Base-by-base conservation (phyloP, 2,113 vertebrate species). In the Eublepharis macularius region DNA sequence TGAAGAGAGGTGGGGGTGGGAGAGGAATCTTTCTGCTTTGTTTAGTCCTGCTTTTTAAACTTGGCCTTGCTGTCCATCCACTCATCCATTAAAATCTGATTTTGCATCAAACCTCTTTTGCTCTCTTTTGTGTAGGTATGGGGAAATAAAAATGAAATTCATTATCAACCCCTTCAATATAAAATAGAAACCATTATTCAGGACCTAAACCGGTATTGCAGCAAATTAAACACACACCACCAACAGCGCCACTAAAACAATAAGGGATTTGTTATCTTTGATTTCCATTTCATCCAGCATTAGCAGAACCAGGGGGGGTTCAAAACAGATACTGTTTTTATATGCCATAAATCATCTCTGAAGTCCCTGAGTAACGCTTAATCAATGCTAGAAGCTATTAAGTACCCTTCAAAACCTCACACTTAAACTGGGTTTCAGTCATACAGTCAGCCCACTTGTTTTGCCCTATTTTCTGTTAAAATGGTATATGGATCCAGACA, bases 201-300 rank as follows among this genome's bases (percentile, higher is more conserved):
- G 83, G 82, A 49, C 29, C 24, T 1, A 57, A 43, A 36, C 80
- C 84, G 86, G 7, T 32, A 16, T 51, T 89, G 82, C n/a, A 82
- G 66, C 43, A 60, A 86, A 78, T 60, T 43, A 78, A 57, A 57
- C 54, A 57, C 54, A 24, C 34, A 34, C 70, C n/a, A n/a, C n/a
- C n/a, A n/a, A 39, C 32, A 34, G 17, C 69, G 80, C 26, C 10
- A 86, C 74, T 82, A 32, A 21, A 49, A 77, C 17, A 19, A 11
- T n/a, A 87, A 69, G 78, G 65, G 84, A 82, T 90, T 87, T 90
- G 6, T 87, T 39, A 9, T 66, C 4, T 54, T 63, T 63, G 80
- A 39, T 19, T 88, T 86, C 87, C 57, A 79, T 89, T 87, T 90
- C 87, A 86, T 87, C 43, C 17, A 88, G 80, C 78, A 49, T 32